A percentile compares a stretch with the other conserved stretches of the same genome.
phyloP scores from a whole-genome alignment of 2,888 invertebrate species.

The Watsonalla binaria region DNA sequence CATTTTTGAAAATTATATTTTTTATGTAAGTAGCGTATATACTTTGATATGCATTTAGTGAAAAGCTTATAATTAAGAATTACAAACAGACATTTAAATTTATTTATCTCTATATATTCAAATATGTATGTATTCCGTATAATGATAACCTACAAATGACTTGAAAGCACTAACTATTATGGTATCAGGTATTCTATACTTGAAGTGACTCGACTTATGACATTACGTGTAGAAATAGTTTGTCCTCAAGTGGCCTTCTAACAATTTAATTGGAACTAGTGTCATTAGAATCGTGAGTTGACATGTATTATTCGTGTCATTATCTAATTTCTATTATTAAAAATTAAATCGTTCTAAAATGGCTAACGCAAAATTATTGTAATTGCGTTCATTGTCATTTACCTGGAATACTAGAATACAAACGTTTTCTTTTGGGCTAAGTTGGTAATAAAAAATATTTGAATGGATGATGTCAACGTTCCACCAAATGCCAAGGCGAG shows the following conservation, averaged over 20 bases:
- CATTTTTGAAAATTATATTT: too few species aligned
- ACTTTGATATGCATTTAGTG: too few species aligned
- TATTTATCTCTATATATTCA: too few species aligned
- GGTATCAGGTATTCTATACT: too few species aligned
- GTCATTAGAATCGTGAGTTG: slow-evolving; percentile 8
- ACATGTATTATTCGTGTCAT: neutral
- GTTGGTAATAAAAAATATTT: neutral
- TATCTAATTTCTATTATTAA: too few species aligned
- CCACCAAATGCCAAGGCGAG: slow-evolving; percentile 64
- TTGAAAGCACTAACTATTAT: too few species aligned
- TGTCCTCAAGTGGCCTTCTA: neutral
- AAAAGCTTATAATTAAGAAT: too few species aligned
- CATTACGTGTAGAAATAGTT: slow-evolving; percentile 1
- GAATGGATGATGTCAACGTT: slow-evolving; percentile 9
- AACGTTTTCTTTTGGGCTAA: neutral
- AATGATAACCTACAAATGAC: too few species aligned
- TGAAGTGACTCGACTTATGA: slow-evolving; percentile 12
- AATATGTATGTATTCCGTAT: too few species aligned
- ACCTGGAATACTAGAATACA: neutral
- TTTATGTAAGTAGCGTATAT: too few species aligned
- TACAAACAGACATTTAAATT: too few species aligned
- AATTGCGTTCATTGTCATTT: slow-evolving; percentile 8
- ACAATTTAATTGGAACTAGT: neutral
- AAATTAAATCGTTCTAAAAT: too few species aligned
- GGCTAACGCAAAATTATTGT: slow-evolving; percentile 7